Evolutionary conservation across 2,113 vertebrate species (phyloP), one percentile per base, ranked within the genome.

Genomic region (Delphinapterus leucas): DNA sequence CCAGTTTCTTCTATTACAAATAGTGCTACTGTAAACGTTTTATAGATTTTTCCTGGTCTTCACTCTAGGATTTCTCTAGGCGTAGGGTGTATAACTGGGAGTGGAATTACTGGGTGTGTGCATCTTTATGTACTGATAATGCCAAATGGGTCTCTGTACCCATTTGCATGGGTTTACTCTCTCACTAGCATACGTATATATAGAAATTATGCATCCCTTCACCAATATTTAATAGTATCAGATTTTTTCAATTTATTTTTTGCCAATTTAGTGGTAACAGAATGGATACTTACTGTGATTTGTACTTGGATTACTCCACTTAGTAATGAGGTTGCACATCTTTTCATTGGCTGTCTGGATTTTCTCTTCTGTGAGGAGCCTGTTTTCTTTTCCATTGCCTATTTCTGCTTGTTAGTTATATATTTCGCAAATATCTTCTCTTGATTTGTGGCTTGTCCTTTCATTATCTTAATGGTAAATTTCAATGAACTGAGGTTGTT

Each of bases 391-490:
- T 81, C 60, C 58, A 36, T 79, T 58, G 47, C 33, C 53, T 3
- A 8, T 80, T 93, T 94, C 53, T 2, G 5, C 26, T 87, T 28
- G 8, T 70, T 92, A 63, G n/a, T 84, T 83, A 20, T 15, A 8
- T 67, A 17, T 88, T 86, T 61, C 73, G 28, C 67, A 89, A 83
- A 76, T 49, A 83, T 74, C 60, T 58, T 70, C 89, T 88, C 55
- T 95, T 95, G 71, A 84, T 88, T 80, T 71, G 44, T 89, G 63
- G 15, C 68, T n/a, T 83, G 55, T 68, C 21, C 44, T 92, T 83
- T 92, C 49, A 80, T 21, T 90, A 17, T 71, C 60, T 83, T 76
- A 70, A 68, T 88, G 85, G 61, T 49, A 65, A 77, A 67, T 73
- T 88, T 67, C 91, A 47, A 74, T 74, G 68, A 92, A 61, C 55